These are phyloP conservation scores for Turritopsis dohrnii DNA, from an alignment of 30 jellyfish, hydroid and myxozoan genomes.

Conservation along the genomic window DNA sequence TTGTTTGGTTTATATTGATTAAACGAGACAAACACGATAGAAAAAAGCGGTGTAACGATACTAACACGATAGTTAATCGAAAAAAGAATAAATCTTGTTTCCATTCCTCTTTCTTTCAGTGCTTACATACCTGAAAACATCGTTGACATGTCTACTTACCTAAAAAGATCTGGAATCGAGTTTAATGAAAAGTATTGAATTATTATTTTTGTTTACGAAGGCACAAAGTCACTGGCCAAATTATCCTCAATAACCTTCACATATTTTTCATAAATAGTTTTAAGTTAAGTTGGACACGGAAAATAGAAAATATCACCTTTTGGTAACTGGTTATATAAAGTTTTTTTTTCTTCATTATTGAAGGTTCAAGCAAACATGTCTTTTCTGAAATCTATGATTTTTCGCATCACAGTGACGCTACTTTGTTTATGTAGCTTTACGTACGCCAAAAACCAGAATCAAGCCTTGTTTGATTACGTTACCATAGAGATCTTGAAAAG, in stretches of 20 bases:
- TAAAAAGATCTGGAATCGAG: not conserved
- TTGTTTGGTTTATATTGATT: not conserved
- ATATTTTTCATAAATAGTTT: too few relatives aligned
- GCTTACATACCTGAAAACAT: not conserved
- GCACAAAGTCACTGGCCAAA: not conserved
- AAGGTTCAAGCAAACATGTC: not conserved
- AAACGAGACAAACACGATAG: not conserved
- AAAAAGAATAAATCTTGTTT: not conserved
- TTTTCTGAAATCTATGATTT: not conserved
- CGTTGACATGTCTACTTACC: too few relatives aligned
- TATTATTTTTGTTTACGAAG: not conserved
- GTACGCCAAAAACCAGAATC: slow-evolving; percentile 2
- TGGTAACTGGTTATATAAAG: too few relatives aligned
- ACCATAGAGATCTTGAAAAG: slow-evolving; percentile 9
- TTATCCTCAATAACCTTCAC: not conserved
- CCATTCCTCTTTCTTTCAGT: not conserved
- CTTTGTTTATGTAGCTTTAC: not conserved
- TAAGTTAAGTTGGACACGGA: not conserved
- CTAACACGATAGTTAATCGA: not conserved
- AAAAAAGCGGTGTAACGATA: not conserved
- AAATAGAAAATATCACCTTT: not conserved
- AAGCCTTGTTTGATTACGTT: slow-evolving; percentile 12
- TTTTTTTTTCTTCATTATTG: too few relatives aligned
- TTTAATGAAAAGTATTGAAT: not conserved
- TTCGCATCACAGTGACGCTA: not conserved